These are phyloP conservation scores for Troides oblongomaculatus DNA, from an alignment of 2,888 invertebrate genomes.

Conservation along the genomic window DNA sequence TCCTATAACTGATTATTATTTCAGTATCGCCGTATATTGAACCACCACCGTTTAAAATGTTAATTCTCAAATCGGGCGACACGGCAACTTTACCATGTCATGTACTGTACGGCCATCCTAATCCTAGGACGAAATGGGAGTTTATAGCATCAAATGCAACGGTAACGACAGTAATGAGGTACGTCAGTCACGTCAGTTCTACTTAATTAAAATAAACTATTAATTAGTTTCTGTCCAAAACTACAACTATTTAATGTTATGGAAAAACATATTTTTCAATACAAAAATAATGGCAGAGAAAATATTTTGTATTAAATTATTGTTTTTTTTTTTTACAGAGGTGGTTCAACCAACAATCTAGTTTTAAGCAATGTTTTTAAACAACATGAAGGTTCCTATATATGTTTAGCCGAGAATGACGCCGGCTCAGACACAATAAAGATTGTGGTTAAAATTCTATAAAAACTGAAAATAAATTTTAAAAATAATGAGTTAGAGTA, in stretches of 20 bases:
- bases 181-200: slow-evolving; percentile 14
- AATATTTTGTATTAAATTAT: not conserved
- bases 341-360: slow-evolving; percentile 37
- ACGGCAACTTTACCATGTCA: slow-evolving; percentile 47
- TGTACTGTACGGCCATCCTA: slow-evolving; percentile 53
- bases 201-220: not conserved
- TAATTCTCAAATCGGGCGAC: slow-evolving; percentile 40
- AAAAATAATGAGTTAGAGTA: not conserved
- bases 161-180: slow-evolving; percentile 44
- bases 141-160: slow-evolving; percentile 48
- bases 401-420: slow-evolving; percentile 55
- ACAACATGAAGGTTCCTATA: slow-evolving; percentile 52
- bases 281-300: no score
- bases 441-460: slow-evolving; percentile 40
- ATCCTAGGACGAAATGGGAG: slow-evolving; percentile 54
- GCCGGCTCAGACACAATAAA: slow-evolving; percentile 50
- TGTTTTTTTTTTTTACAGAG: slow-evolving; percentile 42
- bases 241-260: no score
- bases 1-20: slow-evolving; percentile 26
- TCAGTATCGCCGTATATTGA: slow-evolving; percentile 62
- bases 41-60: slow-evolving; percentile 36
- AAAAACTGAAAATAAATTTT: slow-evolving; percentile 11
- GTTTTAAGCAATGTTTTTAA: slow-evolving; percentile 44
- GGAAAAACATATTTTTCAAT: no score
- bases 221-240: no score